These are phyloP conservation scores for Rhopalosiphum padi DNA, from an alignment of 1,140 invertebrate genomes.

Conservation along the genomic window DNA sequence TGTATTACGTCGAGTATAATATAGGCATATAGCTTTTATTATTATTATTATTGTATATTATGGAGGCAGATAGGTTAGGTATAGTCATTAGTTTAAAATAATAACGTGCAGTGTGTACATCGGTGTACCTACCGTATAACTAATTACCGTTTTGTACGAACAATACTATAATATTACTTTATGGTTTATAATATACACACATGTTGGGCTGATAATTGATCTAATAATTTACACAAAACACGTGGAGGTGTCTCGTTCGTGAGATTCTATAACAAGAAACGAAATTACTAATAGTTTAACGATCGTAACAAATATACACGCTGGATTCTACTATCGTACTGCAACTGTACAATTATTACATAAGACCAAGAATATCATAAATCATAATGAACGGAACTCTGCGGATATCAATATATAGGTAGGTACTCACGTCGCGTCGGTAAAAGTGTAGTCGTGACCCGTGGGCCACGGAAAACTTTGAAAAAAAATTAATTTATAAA, in stretches of 20 bases:
- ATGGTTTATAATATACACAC: constrained; percentile 4
- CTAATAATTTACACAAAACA: not conserved
- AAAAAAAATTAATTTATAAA: not conserved
- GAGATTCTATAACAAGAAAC: not conserved
- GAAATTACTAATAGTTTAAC: not conserved
- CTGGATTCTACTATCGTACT: not conserved
- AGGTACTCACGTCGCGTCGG: not conserved
- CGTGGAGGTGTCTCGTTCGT: not conserved
- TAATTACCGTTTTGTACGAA: constrained; percentile 2
- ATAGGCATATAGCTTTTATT: too few relatives aligned
- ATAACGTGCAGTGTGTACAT: not conserved
- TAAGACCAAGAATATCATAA: not conserved
- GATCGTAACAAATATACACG: not conserved
- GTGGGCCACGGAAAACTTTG: not conserved
- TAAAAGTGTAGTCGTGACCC: not conserved
- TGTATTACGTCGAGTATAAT: not conserved
- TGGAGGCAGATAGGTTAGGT: not conserved
- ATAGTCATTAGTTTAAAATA: not conserved
- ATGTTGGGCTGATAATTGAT: not conserved
- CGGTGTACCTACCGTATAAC: not conserved
- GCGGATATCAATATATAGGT: not conserved
- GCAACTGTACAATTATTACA: not conserved
- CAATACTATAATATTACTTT: constrained; percentile 6
- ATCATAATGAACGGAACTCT: not conserved
- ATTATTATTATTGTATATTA: not conserved